These are phyloP conservation scores for Cephalotes varians DNA, from an alignment of 2,888 invertebrate species.

Conservation along the genomic window DNA sequence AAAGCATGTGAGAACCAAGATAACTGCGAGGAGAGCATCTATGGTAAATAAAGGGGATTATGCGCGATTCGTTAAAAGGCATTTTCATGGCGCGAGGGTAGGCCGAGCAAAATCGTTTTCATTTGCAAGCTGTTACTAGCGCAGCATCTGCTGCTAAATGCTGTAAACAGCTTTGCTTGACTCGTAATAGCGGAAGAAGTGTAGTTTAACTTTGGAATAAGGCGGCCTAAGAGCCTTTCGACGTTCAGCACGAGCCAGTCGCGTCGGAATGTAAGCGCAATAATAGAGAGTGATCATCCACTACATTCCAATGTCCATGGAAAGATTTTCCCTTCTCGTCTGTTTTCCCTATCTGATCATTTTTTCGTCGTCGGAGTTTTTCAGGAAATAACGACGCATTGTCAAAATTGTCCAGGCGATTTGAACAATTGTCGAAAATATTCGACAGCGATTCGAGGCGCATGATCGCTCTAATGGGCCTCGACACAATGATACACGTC, in stretches of 20 bases:
- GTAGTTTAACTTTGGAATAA: slow-evolving; percentile 79
- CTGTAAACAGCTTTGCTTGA: slow-evolving; percentile 81
- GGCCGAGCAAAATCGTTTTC: slow-evolving; percentile 75
- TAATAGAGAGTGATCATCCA: slow-evolving; percentile 75
- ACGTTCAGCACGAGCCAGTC: neutral
- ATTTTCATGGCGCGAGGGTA: slow-evolving; percentile 51
- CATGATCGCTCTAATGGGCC: slow-evolving; percentile 62
- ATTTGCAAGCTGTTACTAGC: slow-evolving; percentile 82
- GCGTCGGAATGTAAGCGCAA: slow-evolving; percentile 80
- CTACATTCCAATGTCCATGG: slow-evolving; percentile 36
- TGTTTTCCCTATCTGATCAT: slow-evolving; percentile 24
- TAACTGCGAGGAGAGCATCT: slow-evolving; percentile 1
- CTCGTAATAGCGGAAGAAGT: slow-evolving; percentile 77
- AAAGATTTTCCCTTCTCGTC: slow-evolving; percentile 15
- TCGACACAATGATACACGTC: slow-evolving; percentile 54
- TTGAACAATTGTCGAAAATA: slow-evolving; percentile 68
- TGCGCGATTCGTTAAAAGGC: slow-evolving; percentile 66
- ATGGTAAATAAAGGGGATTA: slow-evolving; percentile 66
- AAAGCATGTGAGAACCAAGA: neutral
- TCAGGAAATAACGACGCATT: neutral
- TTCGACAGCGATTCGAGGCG: slow-evolving; percentile 67
- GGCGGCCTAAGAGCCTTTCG: slow-evolving; percentile 58
- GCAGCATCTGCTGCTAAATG: slow-evolving; percentile 82
- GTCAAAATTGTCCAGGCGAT: slow-evolving; percentile 24
- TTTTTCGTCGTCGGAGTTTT: neutral